Evolutionary conservation across 1,140 invertebrate species (phyloP).

Genomic region (Glossosoma conforme): DNA sequence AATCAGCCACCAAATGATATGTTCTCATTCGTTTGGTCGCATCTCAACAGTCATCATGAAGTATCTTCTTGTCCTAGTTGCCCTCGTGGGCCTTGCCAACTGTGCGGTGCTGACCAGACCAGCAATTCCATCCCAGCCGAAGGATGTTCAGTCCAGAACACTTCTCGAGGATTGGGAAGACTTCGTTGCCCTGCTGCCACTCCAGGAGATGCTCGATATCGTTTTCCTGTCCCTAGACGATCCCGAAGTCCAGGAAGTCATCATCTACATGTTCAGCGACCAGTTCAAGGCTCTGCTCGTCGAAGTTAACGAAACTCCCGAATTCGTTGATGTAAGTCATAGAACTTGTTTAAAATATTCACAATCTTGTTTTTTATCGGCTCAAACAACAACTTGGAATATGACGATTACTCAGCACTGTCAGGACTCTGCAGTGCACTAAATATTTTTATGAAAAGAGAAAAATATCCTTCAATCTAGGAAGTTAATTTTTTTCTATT

Average conservation of each 20-base stretch:
- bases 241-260: conserved; percentile 16
- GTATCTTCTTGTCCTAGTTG: conserved; percentile 6
- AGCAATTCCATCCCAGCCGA: background rate
- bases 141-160: background rate
- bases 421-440: too few relatives aligned
- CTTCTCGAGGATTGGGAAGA: conserved; percentile 11
- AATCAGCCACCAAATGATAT: too few relatives aligned
- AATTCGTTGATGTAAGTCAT: conserved; percentile 18
- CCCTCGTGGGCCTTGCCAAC: conserved; percentile 9
- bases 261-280: conserved; percentile 19
- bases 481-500: too few relatives aligned
- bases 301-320: conserved; percentile 18
- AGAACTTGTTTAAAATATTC: background rate
- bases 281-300: conserved; percentile 18
- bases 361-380: background rate
- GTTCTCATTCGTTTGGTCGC: background rate
- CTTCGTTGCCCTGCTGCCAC: conserved; percentile 11
- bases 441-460: too few relatives aligned
- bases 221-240: conserved; percentile 13
- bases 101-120: conserved; percentile 4
- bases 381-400: too few relatives aligned
- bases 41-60: conserved; percentile 9
- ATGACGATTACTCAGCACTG: too few relatives aligned
- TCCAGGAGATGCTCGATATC: conserved; percentile 9
- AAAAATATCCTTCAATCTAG: too few relatives aligned